Conservation (phyloP, 2,113 vertebrate genomes). For the Procavia capensis region DNA sequence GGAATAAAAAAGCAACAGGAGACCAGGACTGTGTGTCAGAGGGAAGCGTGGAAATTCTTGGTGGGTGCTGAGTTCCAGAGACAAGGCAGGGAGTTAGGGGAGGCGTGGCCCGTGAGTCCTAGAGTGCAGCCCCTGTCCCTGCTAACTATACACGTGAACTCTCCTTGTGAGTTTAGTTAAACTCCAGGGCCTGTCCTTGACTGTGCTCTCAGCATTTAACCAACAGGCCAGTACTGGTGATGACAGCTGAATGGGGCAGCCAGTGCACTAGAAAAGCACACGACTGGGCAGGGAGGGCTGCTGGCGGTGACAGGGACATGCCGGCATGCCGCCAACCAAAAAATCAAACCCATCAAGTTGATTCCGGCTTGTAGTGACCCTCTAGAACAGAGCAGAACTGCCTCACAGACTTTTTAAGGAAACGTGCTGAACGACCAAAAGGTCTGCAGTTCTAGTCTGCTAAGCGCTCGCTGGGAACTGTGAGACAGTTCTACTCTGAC, state of each 20-base stretch:
- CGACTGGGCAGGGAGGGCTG: neutral
- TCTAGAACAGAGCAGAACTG: no score
- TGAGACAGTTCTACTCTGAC: no score
- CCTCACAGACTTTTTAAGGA: no score
- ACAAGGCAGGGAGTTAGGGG: neutral
- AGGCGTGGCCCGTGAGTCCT: neutral
- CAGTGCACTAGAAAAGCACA: neutral
- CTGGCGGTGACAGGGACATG: neutral
- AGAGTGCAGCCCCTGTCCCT: neutral
- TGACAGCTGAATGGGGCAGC: neutral
- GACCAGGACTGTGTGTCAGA: neutral
- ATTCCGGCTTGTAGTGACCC: no score
- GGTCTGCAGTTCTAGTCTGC: no score
- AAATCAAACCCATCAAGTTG: no score
- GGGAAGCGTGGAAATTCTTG: neutral
- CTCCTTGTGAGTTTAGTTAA: neutral
- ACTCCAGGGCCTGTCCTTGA: neutral
- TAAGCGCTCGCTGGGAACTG: no score
- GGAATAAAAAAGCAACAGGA: neutral
- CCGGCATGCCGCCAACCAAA: no score
- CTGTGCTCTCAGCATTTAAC: slow-evolving; percentile 35
- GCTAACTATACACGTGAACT: neutral
- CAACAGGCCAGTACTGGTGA: neutral
- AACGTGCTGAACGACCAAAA: no score
- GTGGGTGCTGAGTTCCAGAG: neutral